A percentile compares a stretch with the other conserved stretches of the same genome.
These are phyloP conservation scores for Enteromius radiatus DNA, from an alignment of 2,797 vertebrate genomes.

Conservation along the genomic window DNA sequence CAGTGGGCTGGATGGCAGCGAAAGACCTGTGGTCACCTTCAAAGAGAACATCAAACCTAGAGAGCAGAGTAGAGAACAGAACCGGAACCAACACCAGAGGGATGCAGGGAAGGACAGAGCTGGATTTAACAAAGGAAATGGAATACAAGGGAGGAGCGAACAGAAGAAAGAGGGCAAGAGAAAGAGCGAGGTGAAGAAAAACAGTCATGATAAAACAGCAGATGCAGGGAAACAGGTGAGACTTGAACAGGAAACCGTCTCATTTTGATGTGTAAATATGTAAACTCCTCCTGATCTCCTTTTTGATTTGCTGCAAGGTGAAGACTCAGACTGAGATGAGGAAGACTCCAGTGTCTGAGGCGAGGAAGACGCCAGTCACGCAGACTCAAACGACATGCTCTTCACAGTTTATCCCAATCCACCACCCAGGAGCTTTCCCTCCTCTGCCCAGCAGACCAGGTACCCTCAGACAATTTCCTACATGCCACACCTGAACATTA, in stretches of 20 bases:
- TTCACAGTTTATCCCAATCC: constrained; percentile 97
- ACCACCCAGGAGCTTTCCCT: constrained; percentile 95
- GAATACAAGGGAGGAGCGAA: constrained; percentile 79
- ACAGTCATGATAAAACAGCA: constrained; percentile 78
- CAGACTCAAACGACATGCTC: constrained; percentile 89
- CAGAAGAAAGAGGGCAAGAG: constrained; percentile 91
- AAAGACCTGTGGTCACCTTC: constrained; percentile 94
- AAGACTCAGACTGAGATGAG: constrained; percentile 91
- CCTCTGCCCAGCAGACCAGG: constrained; percentile 94
- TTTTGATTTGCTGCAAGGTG: constrained; percentile 75
- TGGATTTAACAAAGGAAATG: constrained; percentile 82
- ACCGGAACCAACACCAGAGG: constrained; percentile 80
- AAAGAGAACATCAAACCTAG: constrained; percentile 97
- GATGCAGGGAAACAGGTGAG: constrained; percentile 89
- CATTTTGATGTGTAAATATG: neutral
- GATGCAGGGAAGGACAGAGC: constrained; percentile 84
- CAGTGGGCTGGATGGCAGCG: constrained; percentile 82
- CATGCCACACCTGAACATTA: neutral
- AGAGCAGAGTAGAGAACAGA: constrained; percentile 85
- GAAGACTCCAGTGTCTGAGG: constrained; percentile 94
- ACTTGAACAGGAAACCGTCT: neutral
- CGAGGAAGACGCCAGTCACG: constrained; percentile 91
- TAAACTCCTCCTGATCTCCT: neutral
- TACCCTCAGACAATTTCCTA: constrained; percentile 61
- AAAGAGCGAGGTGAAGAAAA: constrained; percentile 90